Conservation (phyloP, 2,797 vertebrate species). For the Mallotus villosus region DNA sequence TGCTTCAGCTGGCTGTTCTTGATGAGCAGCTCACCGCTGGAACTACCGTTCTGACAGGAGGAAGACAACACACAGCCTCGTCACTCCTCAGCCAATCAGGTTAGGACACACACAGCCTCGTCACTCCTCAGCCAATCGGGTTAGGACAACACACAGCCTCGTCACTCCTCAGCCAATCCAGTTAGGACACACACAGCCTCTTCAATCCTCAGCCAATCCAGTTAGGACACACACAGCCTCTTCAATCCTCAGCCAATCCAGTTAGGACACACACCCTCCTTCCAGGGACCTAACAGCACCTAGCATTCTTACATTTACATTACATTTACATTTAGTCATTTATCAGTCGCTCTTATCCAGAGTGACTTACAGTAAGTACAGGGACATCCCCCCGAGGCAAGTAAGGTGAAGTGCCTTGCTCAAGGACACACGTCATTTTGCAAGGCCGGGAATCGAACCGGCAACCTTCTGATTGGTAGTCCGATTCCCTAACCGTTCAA, state of each 20-base stretch:
- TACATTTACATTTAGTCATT: too few species aligned
- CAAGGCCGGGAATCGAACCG: too few species aligned
- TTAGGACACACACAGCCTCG: background rate
- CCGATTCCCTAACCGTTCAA: too few species aligned
- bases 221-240: slow-evolving; percentile 22
- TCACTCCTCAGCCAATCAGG: background rate
- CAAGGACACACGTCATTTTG: too few species aligned
- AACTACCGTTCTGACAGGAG: slow-evolving; percentile 75
- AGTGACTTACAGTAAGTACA: too few species aligned
- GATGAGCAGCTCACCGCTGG: slow-evolving; percentile 88
- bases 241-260: background rate
- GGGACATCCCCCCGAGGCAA: too few species aligned
- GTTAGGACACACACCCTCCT: background rate
- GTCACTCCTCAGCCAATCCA: background rate
- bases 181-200: background rate
- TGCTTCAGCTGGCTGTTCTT: slow-evolving; percentile 88
- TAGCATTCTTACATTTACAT: too few species aligned
- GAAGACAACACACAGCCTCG: slow-evolving; percentile 23
- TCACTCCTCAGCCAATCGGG: too few species aligned
- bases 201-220: too few species aligned
- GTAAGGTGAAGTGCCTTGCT: too few species aligned
- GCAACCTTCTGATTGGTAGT: too few species aligned
- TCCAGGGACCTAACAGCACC: background rate
- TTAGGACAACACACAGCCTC: slow-evolving; percentile 24
- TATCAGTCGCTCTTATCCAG: too few species aligned